Evolutionary conservation across 2,888 invertebrate genomes (phyloP).

Genomic region (Drosophila quinaria): DNA sequence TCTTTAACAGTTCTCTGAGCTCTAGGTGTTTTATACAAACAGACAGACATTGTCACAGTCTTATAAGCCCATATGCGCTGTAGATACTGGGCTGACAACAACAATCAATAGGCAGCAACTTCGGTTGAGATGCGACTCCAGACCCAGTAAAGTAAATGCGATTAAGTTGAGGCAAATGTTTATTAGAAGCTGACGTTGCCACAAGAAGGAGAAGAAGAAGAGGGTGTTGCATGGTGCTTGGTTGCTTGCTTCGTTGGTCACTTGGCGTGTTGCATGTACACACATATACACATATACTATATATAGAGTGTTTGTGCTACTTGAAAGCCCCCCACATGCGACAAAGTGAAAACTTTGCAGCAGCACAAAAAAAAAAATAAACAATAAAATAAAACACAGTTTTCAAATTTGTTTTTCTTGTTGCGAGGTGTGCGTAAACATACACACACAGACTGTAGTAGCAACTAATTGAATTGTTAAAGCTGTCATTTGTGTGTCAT

Average conservation of each 20-base stretch:
- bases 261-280: conserved; percentile 65
- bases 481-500: conserved; percentile 61
- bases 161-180: conserved; percentile 66
- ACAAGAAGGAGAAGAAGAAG: neutral
- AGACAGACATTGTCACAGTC: neutral
- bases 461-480: conserved; percentile 24
- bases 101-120: conserved; percentile 46
- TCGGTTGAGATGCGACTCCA: conserved; percentile 8
- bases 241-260: conserved; percentile 57
- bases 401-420: conserved; percentile 12
- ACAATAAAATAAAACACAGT: conserved; percentile 7
- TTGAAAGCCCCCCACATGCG: conserved; percentile 71
- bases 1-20: neutral
- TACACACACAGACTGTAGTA: neutral
- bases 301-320: conserved; percentile 58
- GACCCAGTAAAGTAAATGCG: conserved; percentile 59
- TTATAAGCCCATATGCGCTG: neutral
- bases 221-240: conserved; percentile 24
- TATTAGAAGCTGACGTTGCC: conserved; percentile 48
- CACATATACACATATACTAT: conserved; percentile 5
- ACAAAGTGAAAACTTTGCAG: conserved; percentile 72
- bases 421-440: conserved; percentile 19
- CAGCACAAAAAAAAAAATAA: conserved; percentile 2
- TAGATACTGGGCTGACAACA: conserved; percentile 25
- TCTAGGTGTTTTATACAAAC: neutral